A percentile compares a stretch with the other conserved stretches of the same genome.
phyloP scores from a whole-genome alignment of 1,140 invertebrate species.

The Anagrus nilaparvatae region DNA sequence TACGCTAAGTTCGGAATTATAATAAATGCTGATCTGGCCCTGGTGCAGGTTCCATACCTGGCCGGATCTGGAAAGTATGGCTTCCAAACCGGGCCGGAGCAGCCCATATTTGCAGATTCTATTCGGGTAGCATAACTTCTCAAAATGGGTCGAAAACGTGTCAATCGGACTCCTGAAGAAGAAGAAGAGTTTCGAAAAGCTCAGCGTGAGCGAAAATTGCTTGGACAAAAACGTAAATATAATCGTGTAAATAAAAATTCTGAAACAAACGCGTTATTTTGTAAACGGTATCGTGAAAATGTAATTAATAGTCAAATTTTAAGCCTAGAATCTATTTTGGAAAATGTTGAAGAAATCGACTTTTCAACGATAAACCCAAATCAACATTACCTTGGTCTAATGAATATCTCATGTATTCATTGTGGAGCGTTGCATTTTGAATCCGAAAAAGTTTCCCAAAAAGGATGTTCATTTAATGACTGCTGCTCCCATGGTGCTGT shows the following conservation, averaged over 20 bases:
- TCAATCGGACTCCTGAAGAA: not conserved
- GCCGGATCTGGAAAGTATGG: too few species aligned
- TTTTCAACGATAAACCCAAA: not conserved
- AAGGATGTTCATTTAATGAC: slow-evolving; percentile 10
- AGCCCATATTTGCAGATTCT: too few species aligned
- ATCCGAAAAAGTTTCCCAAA: slow-evolving; percentile 11
- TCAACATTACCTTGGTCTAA: slow-evolving; percentile 7
- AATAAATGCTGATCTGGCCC: too few species aligned
- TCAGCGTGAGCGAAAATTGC: slow-evolving; percentile 1
- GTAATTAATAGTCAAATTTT: too few species aligned
- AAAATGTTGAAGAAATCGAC: not conserved
- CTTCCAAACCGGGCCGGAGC: too few species aligned
- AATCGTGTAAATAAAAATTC: not conserved
- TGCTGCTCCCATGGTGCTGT: slow-evolving; percentile 11
- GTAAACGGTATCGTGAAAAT: too few species aligned
- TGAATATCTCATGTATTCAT: slow-evolving; percentile 9
- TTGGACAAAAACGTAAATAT: not conserved
- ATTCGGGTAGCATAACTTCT: too few species aligned
- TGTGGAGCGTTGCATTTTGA: slow-evolving; percentile 13
- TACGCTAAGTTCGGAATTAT: too few species aligned
- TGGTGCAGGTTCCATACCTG: too few species aligned
- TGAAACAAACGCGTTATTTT: not conserved
- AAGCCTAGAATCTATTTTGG: not conserved
- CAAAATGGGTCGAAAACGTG: not conserved
- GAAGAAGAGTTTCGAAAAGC: not conserved